Evolutionary conservation across 1,140 invertebrate species (phyloP), one percentile per base, ranked within the genome.

Genomic region (Meloidogyne floridensis): DNA sequence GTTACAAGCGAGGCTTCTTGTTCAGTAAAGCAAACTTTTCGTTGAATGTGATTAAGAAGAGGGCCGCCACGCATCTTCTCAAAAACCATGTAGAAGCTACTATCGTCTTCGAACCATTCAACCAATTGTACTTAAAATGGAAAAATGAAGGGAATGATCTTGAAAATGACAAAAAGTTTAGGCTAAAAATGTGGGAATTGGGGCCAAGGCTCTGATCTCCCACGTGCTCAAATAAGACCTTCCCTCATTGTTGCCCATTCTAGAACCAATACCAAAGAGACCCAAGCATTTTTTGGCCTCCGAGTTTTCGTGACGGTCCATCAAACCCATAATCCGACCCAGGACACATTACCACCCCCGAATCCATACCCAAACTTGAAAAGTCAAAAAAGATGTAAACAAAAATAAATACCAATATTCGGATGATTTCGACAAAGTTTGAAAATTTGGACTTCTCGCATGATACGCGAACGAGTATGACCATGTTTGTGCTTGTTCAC

Each of bases 391-490:
- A 15, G 56, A 88, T 87, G 54, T 88, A 87, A 53, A 85, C 32
- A 77, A 11, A 99, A 93, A 91, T 98, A 96, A 90, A 47, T 47
- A 98, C 95, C 59, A 91, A 98, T 98, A 91, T 98, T 96, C 42
- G 94, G 94, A 92, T 98, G 96, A 83, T 95, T 95, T 90, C 95
- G 94, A 91, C 96, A 98, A 91, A 98, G 94, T 91, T 97, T 95
- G 93, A 98, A 98, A 84, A 96, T 98, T 92, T 99, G 96, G 86
- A 99, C 95, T 91, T 99, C 97, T 82, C 96, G 95, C 92, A 98
- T 96, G 70, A 98, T 96, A 87, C 96, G 93, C 86, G 93, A 94
- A 83, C 96, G 93, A 85, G 94, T 94, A 91, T 97, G 95, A 76
- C 94, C 94, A 74, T 95, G 95, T 85, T 95, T 94, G 91, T 97